Evolutionary conservation across 2,113 vertebrate genomes (phyloP), one percentile per base, ranked within the genome.

Genomic region (Platysteira castanea): DNA sequence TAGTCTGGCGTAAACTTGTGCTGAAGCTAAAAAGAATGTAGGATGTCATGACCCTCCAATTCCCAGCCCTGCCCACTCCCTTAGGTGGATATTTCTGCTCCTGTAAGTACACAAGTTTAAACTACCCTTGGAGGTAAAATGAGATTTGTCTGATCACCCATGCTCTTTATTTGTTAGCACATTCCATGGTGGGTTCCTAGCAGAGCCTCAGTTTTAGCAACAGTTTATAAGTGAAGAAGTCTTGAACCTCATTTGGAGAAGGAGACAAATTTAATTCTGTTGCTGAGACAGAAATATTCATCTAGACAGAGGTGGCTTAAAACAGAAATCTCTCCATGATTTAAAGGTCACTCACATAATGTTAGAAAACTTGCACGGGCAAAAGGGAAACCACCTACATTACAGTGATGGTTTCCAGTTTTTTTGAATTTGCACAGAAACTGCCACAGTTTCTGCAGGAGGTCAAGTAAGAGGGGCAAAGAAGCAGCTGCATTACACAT

Each of bases 311-410:
- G 16, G 35, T 35, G 59, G 41, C 75, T 90, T 85, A 65, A 92
- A 92, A 11, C 26, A 74, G 71, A 91, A 91, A 65, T 27, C 11
- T 65, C 63, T 49, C 28, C 30, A 13, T 2, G 7, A 80, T 90
- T 94, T 90, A 97, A 96, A 94, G 85, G 82, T 92, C 59, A 65
- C 30, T 76, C 18, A 71, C 44, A 42, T 12, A 61, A 41, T 24
- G 37, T 88, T 76, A 92, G 50, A 69, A 94, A 95, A 85, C 46
- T 61, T 46, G 21, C 50, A 52, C 9, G 61, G 39, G 37, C 15
- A 17, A 83, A 90, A 92, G 41, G 37, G 75, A 94, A 95, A 88
- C 74, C 86, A 73, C 42, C 57, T 27, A 61, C 24, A 33, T 53
- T 49, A 31, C 57, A 69, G 44, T 49, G 91, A 76, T 60, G 53